Percentiles rank a stretch among this genome's conserved stretches.
Evolutionary conservation across 1,140 invertebrate species (phyloP).

Genomic region (Stegodyphus mimosarum): DNA sequence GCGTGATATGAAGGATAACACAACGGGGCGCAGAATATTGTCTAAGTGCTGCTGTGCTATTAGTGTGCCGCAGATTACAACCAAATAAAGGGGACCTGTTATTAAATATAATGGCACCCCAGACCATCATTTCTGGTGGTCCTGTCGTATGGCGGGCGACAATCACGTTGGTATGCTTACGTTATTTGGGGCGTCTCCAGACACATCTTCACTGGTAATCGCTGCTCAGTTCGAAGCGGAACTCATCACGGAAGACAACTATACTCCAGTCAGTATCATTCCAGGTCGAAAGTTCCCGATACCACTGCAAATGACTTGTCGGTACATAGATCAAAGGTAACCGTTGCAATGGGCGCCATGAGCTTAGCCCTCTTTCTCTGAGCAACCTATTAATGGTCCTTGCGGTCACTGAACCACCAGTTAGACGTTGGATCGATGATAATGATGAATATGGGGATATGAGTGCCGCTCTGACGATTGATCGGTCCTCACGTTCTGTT

Average conservation of each 20-base stretch:
- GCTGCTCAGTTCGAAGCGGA: too few species aligned
- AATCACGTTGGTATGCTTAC: not conserved
- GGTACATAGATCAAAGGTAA: not conserved
- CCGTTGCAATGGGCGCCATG: not conserved
- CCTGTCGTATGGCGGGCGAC: not conserved
- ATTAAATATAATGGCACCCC: conserved; percentile 7
- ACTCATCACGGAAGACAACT: conserved; percentile 13
- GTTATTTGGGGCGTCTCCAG: not conserved
- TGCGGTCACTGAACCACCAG: not conserved
- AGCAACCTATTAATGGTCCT: not conserved
- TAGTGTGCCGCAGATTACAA: not conserved
- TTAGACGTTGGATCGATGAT: not conserved
- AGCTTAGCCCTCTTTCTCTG: not conserved
- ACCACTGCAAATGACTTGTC: conserved; percentile 23
- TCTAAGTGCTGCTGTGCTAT: not conserved
- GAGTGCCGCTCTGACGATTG: conserved; percentile 11
- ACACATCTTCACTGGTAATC: not conserved
- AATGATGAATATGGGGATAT: not conserved
- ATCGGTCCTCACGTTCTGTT: not conserved
- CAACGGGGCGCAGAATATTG: not conserved
- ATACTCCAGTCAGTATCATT: conserved; percentile 24
- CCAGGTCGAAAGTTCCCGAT: conserved; percentile 10
- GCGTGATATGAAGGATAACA: not conserved
- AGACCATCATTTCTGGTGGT: not conserved
- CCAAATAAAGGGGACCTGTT: conserved; percentile 1